Evolutionary conservation across 2,113 vertebrate genomes (phyloP).

Genomic region (Tenrec ecaudatus): DNA sequence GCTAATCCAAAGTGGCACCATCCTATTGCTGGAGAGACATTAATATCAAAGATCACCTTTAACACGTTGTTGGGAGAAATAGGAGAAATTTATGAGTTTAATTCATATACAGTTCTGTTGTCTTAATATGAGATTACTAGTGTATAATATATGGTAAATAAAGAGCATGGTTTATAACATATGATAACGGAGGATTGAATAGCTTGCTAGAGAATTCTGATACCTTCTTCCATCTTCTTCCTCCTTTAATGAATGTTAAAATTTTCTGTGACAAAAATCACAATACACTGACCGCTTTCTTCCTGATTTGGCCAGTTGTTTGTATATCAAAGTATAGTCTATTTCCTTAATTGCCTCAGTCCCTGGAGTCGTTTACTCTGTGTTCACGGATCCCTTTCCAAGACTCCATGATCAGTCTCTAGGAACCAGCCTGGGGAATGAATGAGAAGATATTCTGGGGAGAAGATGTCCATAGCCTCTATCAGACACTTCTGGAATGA

Average conservation of each 20-base stretch:
- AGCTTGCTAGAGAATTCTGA: slow-evolving; percentile 19
- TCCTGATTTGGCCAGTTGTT: background rate
- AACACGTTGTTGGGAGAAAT: slow-evolving; percentile 33
- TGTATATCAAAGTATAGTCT: background rate
- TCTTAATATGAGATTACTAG: background rate
- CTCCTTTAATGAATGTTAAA: slow-evolving; percentile 27
- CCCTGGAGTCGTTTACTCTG: background rate
- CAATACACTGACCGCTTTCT: background rate
- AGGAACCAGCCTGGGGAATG: background rate
- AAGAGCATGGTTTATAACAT: slow-evolving; percentile 6
- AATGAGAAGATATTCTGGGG: background rate
- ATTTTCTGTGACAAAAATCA: slow-evolving; percentile 7
- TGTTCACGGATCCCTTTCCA: background rate
- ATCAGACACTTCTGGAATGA: background rate
- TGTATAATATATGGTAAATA: background rate
- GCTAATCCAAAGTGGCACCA: slow-evolving; percentile 49
- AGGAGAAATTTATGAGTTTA: background rate
- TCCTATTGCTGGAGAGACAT: background rate
- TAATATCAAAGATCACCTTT: slow-evolving; percentile 38
- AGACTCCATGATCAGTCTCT: background rate
- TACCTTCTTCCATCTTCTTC: slow-evolving; percentile 5
- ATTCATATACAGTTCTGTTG: background rate
- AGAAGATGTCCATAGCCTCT: background rate
- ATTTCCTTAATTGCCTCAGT: slow-evolving; percentile 15
- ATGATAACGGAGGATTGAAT: background rate